A percentile compares a stretch with the other conserved stretches of the same genome.
These are phyloP conservation scores for Brachyhypopomus gauderio DNA, from an alignment of 2,113 vertebrate genomes.

Conservation along the genomic window DNA sequence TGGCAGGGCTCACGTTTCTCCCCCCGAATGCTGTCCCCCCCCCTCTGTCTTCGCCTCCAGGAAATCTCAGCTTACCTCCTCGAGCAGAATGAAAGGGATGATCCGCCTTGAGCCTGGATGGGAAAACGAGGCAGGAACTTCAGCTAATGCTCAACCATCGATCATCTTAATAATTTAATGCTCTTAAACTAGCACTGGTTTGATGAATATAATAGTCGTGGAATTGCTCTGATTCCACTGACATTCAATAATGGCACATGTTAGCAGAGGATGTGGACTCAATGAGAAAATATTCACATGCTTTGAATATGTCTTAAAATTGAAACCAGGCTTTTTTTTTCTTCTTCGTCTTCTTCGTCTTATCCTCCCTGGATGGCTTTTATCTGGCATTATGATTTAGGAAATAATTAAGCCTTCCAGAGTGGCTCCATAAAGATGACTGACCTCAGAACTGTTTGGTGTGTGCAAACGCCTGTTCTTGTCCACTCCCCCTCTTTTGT, in stretches of 20 bases:
- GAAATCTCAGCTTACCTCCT: constrained; percentile 70
- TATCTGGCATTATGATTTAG: constrained; percentile 27
- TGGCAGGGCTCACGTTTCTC: constrained; percentile 51
- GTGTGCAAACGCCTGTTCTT: neutral
- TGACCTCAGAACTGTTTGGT: neutral
- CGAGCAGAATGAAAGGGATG: constrained; percentile 59
- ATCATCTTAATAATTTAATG: constrained; percentile 32
- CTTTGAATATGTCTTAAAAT: constrained; percentile 8
- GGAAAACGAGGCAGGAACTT: neutral
- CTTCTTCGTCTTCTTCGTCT: neutral
- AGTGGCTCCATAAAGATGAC: neutral
- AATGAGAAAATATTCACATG: constrained; percentile 9
- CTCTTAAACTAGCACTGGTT: constrained; percentile 24
- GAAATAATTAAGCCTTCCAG: constrained; percentile 27
- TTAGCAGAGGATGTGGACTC: constrained; percentile 25
- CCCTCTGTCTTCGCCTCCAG: constrained; percentile 60
- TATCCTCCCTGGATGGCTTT: constrained; percentile 11
- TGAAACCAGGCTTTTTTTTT: constrained; percentile 16
- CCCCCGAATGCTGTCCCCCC: constrained; percentile 50
- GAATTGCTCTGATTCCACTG: constrained; percentile 22
- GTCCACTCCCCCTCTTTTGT: neutral
- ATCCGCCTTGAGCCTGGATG: constrained; percentile 55
- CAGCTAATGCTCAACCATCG: constrained; percentile 30
- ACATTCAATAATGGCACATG: constrained; percentile 37
- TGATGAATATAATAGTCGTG: constrained; percentile 18